Evolutionary conservation across 2,797 vertebrate species (phyloP).

Genomic region (Manis pentadactyla): DNA sequence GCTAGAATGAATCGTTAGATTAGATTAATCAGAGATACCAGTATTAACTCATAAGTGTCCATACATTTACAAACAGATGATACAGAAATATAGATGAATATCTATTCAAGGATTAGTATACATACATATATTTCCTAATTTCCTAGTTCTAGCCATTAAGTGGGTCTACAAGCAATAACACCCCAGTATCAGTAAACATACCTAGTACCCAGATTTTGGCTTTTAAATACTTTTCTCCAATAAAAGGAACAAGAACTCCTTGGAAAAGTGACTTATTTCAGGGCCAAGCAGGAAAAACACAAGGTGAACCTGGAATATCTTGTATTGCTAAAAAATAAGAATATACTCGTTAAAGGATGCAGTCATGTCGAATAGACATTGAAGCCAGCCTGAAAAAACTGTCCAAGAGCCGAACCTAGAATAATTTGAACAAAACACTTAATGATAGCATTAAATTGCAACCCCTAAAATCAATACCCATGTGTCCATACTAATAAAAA

Average conservation of each 20-base stretch:
- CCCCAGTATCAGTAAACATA: not conserved
- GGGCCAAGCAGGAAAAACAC: not conserved
- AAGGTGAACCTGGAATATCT: not conserved
- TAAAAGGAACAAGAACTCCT: not conserved
- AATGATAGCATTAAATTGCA: not conserved
- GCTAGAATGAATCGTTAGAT: not conserved
- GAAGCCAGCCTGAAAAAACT: not conserved
- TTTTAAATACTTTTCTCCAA: not conserved
- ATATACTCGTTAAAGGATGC: not conserved
- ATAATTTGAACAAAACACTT: not conserved
- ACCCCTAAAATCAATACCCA: not conserved
- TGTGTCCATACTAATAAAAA: not conserved
- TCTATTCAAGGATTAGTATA: not conserved
- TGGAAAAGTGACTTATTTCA: not conserved
- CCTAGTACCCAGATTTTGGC: not conserved
- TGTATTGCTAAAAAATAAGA: not conserved
- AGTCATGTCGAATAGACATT: not conserved
- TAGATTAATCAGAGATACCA: not conserved
- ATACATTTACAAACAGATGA: not conserved
- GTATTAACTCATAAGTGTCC: not conserved
- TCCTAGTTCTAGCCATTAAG: not conserved
- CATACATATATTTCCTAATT: not conserved
- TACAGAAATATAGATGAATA: not conserved
- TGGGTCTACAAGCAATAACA: not conserved
- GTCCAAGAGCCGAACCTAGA: not conserved